Evolutionary conservation across 2,797 vertebrate species (phyloP).

Genomic region (Poecile montanus): DNA sequence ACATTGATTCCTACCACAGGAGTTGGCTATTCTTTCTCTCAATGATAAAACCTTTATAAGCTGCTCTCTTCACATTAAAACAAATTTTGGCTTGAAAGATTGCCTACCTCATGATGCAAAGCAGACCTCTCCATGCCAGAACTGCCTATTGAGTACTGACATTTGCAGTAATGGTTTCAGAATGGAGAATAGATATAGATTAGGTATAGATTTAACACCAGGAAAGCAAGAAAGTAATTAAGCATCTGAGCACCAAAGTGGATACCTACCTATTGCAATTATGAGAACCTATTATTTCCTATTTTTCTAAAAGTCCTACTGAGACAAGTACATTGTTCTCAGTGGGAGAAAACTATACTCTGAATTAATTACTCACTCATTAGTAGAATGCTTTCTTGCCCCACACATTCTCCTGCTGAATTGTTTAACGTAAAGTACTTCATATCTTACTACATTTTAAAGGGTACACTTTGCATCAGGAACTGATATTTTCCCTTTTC

Average conservation of each 20-base stretch:
- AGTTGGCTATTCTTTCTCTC: not conserved
- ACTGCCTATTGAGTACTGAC: not conserved
- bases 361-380: slow-evolving; percentile 53
- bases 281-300: slow-evolving; percentile 15
- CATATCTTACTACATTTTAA: not conserved
- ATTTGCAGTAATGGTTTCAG: not conserved
- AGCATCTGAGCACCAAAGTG: not conserved
- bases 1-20: not conserved
- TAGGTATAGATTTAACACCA: not conserved
- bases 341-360: slow-evolving; percentile 13
- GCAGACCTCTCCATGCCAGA: not conserved
- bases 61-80: not conserved
- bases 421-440: not conserved
- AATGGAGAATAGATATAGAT: not conserved
- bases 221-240: slow-evolving; percentile 19
- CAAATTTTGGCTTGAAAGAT: not conserved
- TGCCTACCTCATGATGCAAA: not conserved
- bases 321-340: slow-evolving; percentile 46
- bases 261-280: slow-evolving; percentile 12
- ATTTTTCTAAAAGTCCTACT: slow-evolving; percentile 31
- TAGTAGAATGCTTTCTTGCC: slow-evolving; percentile 23
- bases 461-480: not conserved
- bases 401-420: slow-evolving; percentile 33
- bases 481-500: not conserved
- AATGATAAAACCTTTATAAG: not conserved